Base-by-base conservation (phyloP, 1,140 invertebrate species). In the Akabosia matsudoensis region DNA sequence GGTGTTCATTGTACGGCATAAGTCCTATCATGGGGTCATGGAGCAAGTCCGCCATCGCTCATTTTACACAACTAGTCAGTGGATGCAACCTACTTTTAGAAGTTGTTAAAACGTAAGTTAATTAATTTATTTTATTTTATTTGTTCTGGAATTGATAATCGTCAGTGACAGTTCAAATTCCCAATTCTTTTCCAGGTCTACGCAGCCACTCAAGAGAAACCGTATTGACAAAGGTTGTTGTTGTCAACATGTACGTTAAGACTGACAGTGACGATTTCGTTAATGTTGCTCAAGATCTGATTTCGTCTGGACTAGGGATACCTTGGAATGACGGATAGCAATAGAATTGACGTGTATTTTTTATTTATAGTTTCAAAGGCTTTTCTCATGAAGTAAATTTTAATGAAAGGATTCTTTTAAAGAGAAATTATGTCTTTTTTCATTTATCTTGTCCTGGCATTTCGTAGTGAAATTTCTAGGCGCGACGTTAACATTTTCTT, bases 1-100 rank as follows among this genome's bases (percentile, higher is more conserved):
- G 30, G 28, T 72, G 70, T 45, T 7, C 3, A 22, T 28, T 72
- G 7, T 37, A 13, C 28, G 70, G 70, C 22, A 45, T 72, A 7
- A 72, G 70, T 72, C 70, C 70, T 24, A 4, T 72, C 2, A 34
- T 72, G 33, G 70, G 70, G 4, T 37, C 10, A 4, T 72, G 70
- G 70, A 51, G 70, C 24, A 30, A 33, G 33, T 24, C n/a, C 13
- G 70, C 33, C 7, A 22, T 51, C 3, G 22, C 34, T 10, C 4
- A 22, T n/a, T 72, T 72, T 26, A 34, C 7, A 24, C 2, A 24
- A 3, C 33, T 51, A 4, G 70, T 72, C 4, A 37, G 7, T 2
- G 26, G 26, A n/a, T 34, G 45, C 2, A 16, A 28, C 22, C 7
- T 67, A 67, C 7, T 67, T 16, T 24, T 30, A 30, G 61, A 67